Percentiles rank a stretch among this genome's conserved stretches.
These are phyloP conservation scores for Xenopus petersii DNA, from an alignment of 2,797 vertebrate species.

Conservation along the genomic window DNA sequence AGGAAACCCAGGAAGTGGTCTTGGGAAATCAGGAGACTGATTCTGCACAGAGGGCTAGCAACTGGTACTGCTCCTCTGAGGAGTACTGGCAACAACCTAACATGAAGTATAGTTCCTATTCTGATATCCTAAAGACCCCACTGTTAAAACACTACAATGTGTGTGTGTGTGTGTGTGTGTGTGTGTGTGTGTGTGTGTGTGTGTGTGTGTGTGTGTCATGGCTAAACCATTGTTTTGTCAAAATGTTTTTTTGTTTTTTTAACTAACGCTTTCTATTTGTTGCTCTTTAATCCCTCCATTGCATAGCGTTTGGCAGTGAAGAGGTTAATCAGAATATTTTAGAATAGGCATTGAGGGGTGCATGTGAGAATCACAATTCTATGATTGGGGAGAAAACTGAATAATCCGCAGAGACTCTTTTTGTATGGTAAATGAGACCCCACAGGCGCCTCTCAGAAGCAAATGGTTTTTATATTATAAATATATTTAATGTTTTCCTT, in stretches of 20 bases:
- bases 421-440: slow-evolving; percentile 1
- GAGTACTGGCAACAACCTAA: too few relatives aligned
- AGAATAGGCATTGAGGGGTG: slow-evolving; percentile 9
- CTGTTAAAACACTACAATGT: neutral
- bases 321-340: slow-evolving; percentile 2
- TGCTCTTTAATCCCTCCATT: slow-evolving; percentile 1
- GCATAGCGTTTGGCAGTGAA: neutral
- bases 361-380: neutral
- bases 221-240: neutral
- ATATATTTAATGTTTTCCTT: slow-evolving; percentile 40
- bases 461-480: slow-evolving; percentile 42
- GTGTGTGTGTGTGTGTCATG: neutral
- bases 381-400: neutral
- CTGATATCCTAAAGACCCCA: too few relatives aligned
- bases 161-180: neutral
- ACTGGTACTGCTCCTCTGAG: too few relatives aligned
- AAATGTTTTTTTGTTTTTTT: neutral
- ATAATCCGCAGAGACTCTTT: slow-evolving; percentile 7
- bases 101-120: too few relatives aligned
- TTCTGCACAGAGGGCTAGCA: too few relatives aligned
- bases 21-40: too few relatives aligned
- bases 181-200: neutral
- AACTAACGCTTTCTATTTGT: neutral
- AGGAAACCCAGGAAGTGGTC: too few relatives aligned
- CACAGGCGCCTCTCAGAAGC: neutral